phyloP scores from a whole-genome alignment of 2,797 vertebrate species.

The Anguilla megastoma region DNA sequence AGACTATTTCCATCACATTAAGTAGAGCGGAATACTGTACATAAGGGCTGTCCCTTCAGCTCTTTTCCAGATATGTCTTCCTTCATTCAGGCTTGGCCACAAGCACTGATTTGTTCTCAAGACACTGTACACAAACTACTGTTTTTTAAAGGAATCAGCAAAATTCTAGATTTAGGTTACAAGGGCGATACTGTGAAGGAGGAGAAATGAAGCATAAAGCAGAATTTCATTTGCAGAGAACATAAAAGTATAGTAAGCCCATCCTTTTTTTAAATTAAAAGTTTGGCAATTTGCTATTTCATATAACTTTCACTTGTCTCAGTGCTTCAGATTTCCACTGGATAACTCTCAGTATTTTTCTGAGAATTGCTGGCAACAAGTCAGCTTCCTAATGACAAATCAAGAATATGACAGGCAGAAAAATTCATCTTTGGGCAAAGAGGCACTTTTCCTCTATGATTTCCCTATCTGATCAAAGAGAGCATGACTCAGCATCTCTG shows the following conservation, averaged over 20 bases:
- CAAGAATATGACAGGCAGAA: background rate
- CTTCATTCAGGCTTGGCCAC: constrained; percentile 17
- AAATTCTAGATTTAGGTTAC: background rate
- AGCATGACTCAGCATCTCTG: background rate
- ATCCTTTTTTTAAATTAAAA: background rate
- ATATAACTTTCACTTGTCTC: background rate
- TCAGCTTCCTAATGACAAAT: background rate
- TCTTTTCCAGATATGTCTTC: background rate
- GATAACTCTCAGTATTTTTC: background rate
- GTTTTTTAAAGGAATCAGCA: background rate
- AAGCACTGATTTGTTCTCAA: constrained; percentile 1
- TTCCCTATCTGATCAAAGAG: background rate
- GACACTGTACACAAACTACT: constrained; percentile 1
- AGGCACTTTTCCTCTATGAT: background rate
- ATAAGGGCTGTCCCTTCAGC: background rate
- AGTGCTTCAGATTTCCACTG: background rate
- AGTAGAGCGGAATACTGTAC: constrained; percentile 14
- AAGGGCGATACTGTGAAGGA: background rate
- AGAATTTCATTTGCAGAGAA: background rate
- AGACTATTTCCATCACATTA: background rate
- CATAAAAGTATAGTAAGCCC: background rate
- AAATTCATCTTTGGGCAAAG: background rate
- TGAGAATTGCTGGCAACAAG: background rate
- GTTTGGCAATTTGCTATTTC: background rate
- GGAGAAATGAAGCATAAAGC: background rate